Evolutionary conservation across 2,888 invertebrate genomes (phyloP).

Genomic region (Coenonympha arcania): DNA sequence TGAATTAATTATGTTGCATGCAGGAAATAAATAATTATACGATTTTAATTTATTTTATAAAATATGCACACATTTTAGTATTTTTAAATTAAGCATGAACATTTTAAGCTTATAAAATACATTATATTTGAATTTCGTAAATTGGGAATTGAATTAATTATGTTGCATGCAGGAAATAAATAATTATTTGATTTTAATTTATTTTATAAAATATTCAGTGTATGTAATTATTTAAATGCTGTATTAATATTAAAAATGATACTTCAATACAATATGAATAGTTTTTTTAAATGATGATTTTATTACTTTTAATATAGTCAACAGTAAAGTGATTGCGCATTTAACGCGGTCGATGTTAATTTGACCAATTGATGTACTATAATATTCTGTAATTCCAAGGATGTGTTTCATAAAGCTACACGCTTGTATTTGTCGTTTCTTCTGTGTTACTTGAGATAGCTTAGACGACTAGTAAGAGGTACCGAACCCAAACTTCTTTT

Average conservation of each 20-base stretch:
- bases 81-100: neutral
- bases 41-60: neutral
- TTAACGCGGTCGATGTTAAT: conserved; percentile 27
- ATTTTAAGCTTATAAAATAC: neutral
- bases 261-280: conserved; percentile 49
- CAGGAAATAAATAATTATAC: neutral
- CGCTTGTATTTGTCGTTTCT: too few species aligned
- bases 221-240: too few species aligned
- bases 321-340: neutral
- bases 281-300: conserved; percentile 24
- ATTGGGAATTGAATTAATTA: neutral
- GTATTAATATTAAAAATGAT: conserved; percentile 46
- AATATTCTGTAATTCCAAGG: conserved; percentile 52
- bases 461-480: neutral
- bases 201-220: conserved; percentile 57
- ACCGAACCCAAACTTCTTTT: neutral
- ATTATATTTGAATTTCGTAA: neutral
- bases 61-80: neutral
- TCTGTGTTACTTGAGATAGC: neutral
- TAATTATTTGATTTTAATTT: neutral
- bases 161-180: neutral
- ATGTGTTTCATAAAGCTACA: conserved; percentile 19
- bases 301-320: conserved; percentile 3
- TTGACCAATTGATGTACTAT: conserved; percentile 48
- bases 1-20: neutral